Evolutionary conservation across 2,113 vertebrate species (phyloP), one percentile per base, ranked within the genome.

Genomic region (Echinops telfairi): DNA sequence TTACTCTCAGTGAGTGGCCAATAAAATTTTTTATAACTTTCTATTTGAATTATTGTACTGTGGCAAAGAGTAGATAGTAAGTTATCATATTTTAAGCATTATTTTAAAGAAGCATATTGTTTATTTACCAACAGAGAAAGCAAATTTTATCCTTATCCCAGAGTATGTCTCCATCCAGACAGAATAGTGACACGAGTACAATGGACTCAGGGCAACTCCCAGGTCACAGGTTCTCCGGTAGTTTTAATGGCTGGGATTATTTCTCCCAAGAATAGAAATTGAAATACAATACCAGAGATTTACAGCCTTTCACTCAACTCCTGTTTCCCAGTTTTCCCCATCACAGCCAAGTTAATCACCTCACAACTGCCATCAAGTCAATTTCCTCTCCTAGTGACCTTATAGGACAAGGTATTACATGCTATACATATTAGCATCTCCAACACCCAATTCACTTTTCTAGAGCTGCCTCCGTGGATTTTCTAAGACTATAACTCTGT

Each of bases 61-160:
- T 94, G 31, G 71, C 33, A 92, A 87, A 86, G 10, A 33, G 36
- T 60, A 73, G 40, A 86, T 53, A 89, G 64, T 88, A 76, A 88
- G 53, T 85, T 70, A 70, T 43, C 40, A 2, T 92, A 91, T 89
- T 86, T 89, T 92, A 82, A 83, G 86, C 14, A 78, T n/a, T 83
- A 57, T 86, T 86, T 81, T 62, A 64, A 91, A 86, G 70, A 83
- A 57, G 43, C 3, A 78, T n/a, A 12, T 86, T 31, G 70, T 53
- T 86, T 89, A 82, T 53, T 88, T 91, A 91, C 53, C 68, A 88
- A 88, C 47, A 80, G n/a, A 76, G 66, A 70, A 88, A 85, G 77
- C 75, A 31, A 62, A 0, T 71, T 62, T 88, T 75, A 6, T 92
- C 86, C 60, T 89, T 7, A 43, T 73, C 36, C 53, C 23, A 83